Conservation (phyloP, 2,888 invertebrate genomes). For the Rapana venosa region DNA sequence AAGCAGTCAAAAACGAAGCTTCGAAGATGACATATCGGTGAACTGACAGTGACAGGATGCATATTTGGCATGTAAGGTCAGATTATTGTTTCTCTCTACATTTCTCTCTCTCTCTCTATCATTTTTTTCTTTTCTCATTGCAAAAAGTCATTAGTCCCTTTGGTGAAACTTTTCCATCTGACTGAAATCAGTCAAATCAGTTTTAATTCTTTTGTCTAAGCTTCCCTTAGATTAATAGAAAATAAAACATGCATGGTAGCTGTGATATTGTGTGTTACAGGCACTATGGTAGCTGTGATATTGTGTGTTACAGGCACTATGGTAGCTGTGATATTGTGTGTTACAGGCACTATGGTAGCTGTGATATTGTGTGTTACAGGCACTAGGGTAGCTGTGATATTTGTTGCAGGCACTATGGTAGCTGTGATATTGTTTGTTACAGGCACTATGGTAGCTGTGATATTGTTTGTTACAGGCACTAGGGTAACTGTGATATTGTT, state of each 20-base stretch:
- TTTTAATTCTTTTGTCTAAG: too few species aligned
- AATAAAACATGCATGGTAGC: neutral
- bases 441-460: neutral
- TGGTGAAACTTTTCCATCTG: neutral
- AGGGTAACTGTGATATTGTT: neutral
- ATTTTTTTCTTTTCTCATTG: too few species aligned
- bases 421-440: too few species aligned
- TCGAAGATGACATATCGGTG: conserved; percentile 56
- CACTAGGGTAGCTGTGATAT: neutral
- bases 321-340: neutral
- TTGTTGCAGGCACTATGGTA: neutral
- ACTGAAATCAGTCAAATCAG: too few species aligned
- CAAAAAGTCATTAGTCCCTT: too few species aligned
- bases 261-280: conserved; percentile 19
- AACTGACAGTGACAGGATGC: conserved; percentile 44
- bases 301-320: too few species aligned
- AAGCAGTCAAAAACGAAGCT: conserved; percentile 52
- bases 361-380: neutral
- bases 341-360: neutral
- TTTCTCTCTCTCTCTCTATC: neutral
- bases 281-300: neutral
- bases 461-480: neutral
- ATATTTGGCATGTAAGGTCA: conserved; percentile 27
- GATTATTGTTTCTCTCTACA: neutral
- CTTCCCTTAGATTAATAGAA: too few species aligned